Percentiles rank a stretch among this genome's conserved stretches.
phyloP scores from a whole-genome alignment of 2,888 invertebrate genomes.

The Tricholauxania praeusta region DNA sequence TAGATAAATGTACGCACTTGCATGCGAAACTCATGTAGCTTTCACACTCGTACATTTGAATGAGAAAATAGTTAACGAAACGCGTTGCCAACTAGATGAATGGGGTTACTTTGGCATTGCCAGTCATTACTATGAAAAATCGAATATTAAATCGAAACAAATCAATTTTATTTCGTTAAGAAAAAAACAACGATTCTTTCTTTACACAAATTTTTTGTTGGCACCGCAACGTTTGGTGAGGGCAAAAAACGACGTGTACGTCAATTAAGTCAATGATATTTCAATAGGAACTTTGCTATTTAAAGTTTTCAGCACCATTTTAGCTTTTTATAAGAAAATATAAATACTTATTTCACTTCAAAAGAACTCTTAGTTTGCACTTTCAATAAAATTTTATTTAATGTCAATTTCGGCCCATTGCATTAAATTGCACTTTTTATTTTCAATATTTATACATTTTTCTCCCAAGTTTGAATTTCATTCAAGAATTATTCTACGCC shows the following conservation, averaged over 20 bases:
- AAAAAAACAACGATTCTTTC: conserved; percentile 15
- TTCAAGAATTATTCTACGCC: background rate
- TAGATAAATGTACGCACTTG: background rate
- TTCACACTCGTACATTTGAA: conserved; percentile 20
- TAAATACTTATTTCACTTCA: background rate
- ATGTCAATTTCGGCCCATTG: no score
- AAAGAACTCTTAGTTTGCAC: background rate
- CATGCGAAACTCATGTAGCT: background rate
- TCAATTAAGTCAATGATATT: conserved; percentile 20
- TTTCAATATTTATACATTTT: no score
- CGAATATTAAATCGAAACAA: conserved; percentile 24
- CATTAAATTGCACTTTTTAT: no score
- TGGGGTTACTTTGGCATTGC: background rate
- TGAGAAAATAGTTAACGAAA: conserved; percentile 32
- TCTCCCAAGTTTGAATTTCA: no score
- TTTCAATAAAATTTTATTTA: background rate
- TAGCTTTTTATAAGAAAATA: no score
- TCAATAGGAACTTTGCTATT: conserved; percentile 4
- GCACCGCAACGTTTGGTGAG: conserved; percentile 13
- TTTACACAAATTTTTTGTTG: conserved; percentile 25
- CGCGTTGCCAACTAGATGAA: conserved; percentile 34
- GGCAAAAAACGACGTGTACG: conserved; percentile 24
- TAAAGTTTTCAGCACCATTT: no score
- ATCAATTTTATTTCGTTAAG: conserved; percentile 28
- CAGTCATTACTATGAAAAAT: conserved; percentile 5